Conservation (phyloP, 35 echinoderm and acorn worm genomes). For the Heliocidaris tuberculata region DNA sequence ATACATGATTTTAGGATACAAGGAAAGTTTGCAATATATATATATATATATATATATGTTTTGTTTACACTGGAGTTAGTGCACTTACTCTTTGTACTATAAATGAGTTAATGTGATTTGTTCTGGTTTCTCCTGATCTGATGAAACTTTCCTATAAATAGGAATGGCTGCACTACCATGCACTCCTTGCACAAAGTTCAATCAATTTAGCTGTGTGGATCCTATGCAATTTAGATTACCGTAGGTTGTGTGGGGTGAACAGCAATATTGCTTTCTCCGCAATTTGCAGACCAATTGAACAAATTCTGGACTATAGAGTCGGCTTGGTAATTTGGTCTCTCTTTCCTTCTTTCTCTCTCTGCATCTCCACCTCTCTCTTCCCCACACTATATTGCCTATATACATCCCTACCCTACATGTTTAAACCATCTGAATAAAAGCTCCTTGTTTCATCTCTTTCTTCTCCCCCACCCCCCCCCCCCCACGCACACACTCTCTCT, state of each 20-base stretch:
- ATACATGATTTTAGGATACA: background rate
- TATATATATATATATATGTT: too few species aligned
- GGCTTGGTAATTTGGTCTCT: slow-evolving; percentile 17
- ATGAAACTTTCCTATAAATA: slow-evolving; percentile 5
- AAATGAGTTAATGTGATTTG: background rate
- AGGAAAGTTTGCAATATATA: background rate
- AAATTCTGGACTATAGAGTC: slow-evolving; percentile 15
- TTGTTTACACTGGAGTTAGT: background rate
- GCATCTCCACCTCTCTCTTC: background rate
- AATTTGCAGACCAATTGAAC: slow-evolving; percentile 32
- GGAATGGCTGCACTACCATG: background rate
- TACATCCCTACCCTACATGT: background rate
- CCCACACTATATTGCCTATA: background rate
- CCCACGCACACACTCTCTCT: background rate
- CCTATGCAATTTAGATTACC: slow-evolving; percentile 14
- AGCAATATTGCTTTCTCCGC: slow-evolving; percentile 15
- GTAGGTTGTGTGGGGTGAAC: slow-evolving; percentile 16
- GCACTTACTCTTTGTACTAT: background rate
- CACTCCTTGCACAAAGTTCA: background rate
- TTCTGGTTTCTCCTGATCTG: background rate
- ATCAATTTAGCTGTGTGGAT: slow-evolving; percentile 11
- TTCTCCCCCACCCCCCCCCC: background rate
- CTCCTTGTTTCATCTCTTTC: background rate
- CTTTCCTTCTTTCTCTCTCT: background rate
- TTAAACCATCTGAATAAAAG: background rate